Conservation (phyloP, 2,113 vertebrate genomes). For the Antechinus flavipes region DNA sequence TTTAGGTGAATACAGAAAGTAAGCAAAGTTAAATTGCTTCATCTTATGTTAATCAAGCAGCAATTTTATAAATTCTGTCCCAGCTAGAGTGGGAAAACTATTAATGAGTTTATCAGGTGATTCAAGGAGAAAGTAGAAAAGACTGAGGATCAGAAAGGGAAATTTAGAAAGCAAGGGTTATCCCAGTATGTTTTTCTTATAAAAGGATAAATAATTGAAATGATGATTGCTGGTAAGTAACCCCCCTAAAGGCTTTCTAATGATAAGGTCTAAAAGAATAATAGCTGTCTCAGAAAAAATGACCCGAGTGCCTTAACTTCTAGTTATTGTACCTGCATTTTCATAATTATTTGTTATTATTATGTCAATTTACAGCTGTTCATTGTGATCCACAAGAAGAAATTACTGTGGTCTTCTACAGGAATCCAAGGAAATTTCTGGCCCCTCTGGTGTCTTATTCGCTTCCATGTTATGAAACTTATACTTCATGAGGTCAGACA, state of each 20-base stretch:
- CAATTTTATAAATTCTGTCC: background rate
- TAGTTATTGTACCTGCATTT: no score
- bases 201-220: background rate
- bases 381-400: background rate
- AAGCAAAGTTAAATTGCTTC: background rate
- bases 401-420: background rate
- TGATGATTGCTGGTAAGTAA: background rate
- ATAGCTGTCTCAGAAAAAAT: background rate
- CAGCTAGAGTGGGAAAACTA: background rate
- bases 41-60: background rate
- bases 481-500: background rate
- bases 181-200: background rate
- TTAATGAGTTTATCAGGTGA: background rate
- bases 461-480: background rate
- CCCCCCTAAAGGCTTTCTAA: background rate
- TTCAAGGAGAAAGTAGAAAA: background rate
- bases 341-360: background rate
- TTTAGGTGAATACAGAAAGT: background rate
- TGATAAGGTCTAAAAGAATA: no score
- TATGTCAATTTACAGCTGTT: background rate
- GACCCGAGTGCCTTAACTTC: background rate
- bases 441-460: background rate
- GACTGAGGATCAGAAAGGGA: background rate
- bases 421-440: background rate
- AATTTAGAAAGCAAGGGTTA: background rate